Base-by-base conservation (phyloP, 2,888 invertebrate genomes). In the Blera fallax region DNA sequence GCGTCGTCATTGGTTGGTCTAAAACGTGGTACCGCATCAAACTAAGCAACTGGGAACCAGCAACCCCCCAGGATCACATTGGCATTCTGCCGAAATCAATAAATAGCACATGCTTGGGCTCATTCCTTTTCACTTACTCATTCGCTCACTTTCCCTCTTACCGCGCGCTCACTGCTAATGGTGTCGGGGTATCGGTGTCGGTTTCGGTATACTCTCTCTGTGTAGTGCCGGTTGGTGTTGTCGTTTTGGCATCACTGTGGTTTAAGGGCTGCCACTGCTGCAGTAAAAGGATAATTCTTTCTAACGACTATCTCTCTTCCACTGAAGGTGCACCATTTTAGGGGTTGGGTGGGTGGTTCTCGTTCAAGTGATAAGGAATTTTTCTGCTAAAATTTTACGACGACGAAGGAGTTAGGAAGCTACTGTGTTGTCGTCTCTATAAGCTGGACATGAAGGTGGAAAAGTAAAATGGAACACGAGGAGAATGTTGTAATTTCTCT, bases 81-180 rank as follows among this genome's bases (percentile, higher is more conserved):
- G 85, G 72, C 72, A 72, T 64, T 54, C 11, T 65, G 76, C 77
- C 76, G 76, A 67, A 85, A 85, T 85, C 85, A 77, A 85, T 85
- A 81, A 85, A 81, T 77, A 52, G 72, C 81, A 81, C 81, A 85
- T 77, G 85, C 34, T 85, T 85, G 72, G 65, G 54, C 69, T 85
- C 65, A 64, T 60, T 65, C 80, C 60, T 54, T 72, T 76, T 37
- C 65, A 65, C 65, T 80, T 58, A 45, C 52, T 58, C 74, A 27
- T 70, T 69, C 65, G 43, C n/a, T 73, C 58, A 67, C 52, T 70
- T 56, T 50, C 48, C n/a, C 58, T 34, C 5, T 24, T 10, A 29
- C 40, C 50, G n/a, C 14, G 45, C 10, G 7, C 1, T 29, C 8
- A 1, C 50, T 56, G 27, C 60, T 58, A 37, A 60, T 60, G 37